Percentiles rank a stretch among this genome's conserved stretches.
phyloP scores from a whole-genome alignment of 1,140 invertebrate genomes.

The Halictus rubicundus region DNA sequence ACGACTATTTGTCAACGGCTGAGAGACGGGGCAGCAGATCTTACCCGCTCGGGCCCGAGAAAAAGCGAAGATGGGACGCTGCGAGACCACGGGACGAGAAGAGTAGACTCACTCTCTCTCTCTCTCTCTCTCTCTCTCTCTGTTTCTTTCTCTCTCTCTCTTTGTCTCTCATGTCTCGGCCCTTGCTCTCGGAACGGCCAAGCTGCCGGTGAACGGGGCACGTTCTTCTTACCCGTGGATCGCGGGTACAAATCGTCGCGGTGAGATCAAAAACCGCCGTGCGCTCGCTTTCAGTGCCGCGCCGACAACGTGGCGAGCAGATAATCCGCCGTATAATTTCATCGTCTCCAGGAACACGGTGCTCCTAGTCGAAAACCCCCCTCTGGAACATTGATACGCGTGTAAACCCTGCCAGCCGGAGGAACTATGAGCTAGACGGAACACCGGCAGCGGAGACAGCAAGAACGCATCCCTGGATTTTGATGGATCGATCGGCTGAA shows the following conservation, averaged over 20 bases:
- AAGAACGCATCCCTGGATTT: too few species aligned
- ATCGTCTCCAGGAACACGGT: slow-evolving; percentile 5
- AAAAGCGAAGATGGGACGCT: slow-evolving; percentile 43
- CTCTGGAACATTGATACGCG: neutral
- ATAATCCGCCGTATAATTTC: slow-evolving; percentile 60
- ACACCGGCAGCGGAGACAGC: too few species aligned
- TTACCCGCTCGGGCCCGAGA: slow-evolving; percentile 39
- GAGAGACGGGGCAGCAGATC: slow-evolving; percentile 59
- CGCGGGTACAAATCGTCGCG: slow-evolving; percentile 64
- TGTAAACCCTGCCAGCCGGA: neutral
- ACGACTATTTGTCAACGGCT: slow-evolving; percentile 64
- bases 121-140: too few species aligned
- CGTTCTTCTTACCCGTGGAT: slow-evolving; percentile 55
- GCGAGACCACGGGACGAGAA: too few species aligned
- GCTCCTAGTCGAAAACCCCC: slow-evolving; percentile 12
- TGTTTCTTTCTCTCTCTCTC: too few species aligned
- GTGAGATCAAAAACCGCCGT: slow-evolving; percentile 62
- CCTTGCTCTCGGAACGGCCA: slow-evolving; percentile 6
- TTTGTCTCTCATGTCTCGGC: neutral
- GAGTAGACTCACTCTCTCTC: too few species aligned
- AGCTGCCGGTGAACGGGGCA: slow-evolving; percentile 33
- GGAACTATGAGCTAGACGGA: slow-evolving; percentile 25
- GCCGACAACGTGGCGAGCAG: slow-evolving; percentile 36
- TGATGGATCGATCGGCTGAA: too few species aligned
- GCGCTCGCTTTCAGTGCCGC: slow-evolving; percentile 40